These are phyloP conservation scores for Albula glossodonta DNA, from an alignment of 2,113 vertebrate species.

Conservation along the genomic window DNA sequence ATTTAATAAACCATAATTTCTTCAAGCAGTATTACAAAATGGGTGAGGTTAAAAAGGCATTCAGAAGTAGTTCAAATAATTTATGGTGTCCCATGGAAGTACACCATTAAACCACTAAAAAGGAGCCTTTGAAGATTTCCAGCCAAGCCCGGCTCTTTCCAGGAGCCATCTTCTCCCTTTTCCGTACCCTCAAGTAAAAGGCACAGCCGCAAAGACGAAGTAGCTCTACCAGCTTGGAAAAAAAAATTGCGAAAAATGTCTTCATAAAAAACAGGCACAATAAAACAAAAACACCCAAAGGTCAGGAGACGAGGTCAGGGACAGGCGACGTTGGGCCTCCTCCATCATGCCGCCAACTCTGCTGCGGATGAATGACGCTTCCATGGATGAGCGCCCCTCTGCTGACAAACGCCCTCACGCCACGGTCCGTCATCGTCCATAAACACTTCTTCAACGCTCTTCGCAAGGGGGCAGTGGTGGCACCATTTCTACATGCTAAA, in stretches of 20 bases:
- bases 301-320: neutral
- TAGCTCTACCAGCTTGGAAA: neutral
- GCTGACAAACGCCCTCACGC: slow-evolving; percentile 16
- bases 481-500: neutral
- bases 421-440: neutral
- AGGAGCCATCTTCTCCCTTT: neutral
- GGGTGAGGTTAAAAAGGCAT: neutral
- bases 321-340: neutral
- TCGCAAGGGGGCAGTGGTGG: neutral
- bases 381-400: slow-evolving; percentile 23
- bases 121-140: neutral
- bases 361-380: slow-evolving; percentile 4
- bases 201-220: neutral
- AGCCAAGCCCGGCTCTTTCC: neutral
- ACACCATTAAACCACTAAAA: neutral
- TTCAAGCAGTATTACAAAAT: neutral
- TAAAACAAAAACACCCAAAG: slow-evolving; percentile 5
- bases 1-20: neutral
- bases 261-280: neutral
- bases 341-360: neutral
- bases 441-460: neutral
- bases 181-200: neutral
- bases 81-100: neutral
- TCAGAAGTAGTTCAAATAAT: neutral
- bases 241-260: neutral